A percentile compares a stretch with the other conserved stretches of the same genome.
Conservation (phyloP, 2,113 vertebrate species). For the Dromiciops gliroides region DNA sequence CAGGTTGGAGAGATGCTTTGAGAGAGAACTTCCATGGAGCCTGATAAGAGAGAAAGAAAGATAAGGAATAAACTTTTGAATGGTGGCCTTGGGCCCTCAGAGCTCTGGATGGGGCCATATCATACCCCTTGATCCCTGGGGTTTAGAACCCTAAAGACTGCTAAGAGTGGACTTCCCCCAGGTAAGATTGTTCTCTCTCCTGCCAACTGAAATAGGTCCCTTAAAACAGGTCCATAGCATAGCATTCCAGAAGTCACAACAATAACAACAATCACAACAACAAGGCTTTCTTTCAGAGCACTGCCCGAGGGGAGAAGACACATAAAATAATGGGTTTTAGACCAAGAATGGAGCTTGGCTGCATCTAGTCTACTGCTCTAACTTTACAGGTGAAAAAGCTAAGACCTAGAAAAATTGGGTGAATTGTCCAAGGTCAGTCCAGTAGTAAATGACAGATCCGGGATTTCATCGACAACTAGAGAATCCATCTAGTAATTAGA, state of each 20-base stretch:
- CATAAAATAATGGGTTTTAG: not conserved
- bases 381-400: too few species aligned
- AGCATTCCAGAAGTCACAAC: not conserved
- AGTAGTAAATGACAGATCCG: not conserved
- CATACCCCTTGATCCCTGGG: not conserved
- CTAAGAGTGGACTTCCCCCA: not conserved
- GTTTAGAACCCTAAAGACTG: not conserved
- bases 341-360: not conserved
- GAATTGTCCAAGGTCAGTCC: not conserved
- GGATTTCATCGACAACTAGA: not conserved
- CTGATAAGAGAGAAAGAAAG: not conserved
- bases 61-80: not conserved
- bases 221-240: not conserved
- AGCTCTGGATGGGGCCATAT: not conserved
- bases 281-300: not conserved
- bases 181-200: not conserved
- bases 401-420: not conserved
- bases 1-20: not conserved
- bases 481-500: too few species aligned
- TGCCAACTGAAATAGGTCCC: not conserved
- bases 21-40: not conserved
- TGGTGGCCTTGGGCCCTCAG: not conserved
- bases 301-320: not conserved
- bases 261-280: not conserved
- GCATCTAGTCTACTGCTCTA: not conserved